Evolutionary conservation across 1,140 invertebrate genomes (phyloP), one percentile per base, ranked within the genome.

Genomic region (Nasonia vitripennis): DNA sequence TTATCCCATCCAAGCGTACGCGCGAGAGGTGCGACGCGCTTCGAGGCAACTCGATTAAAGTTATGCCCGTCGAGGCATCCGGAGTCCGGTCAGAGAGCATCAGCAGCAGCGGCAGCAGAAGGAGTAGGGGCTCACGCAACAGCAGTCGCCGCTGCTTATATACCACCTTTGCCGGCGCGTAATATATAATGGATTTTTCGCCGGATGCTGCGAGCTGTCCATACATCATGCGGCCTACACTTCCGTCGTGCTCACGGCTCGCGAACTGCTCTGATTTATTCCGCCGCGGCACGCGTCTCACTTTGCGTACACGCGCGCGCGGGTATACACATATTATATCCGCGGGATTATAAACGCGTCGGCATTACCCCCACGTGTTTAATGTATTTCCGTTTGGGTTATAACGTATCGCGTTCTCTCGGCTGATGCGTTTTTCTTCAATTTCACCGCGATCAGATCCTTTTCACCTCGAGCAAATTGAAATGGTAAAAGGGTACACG

Each of bases 131-230:
- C 11, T 4, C 87, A 86, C 41, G 41, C 41, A 10, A 7, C 41
- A 45, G 41, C 41, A 87, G 87, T 90, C 87, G 87, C 87, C 89
- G 89, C 71, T 87, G 88, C 88, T 62, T 62, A 62, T 55, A 55
- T 62, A 51, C 48, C 48, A 51, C 48, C 48, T 51, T 90, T 87
- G 87, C 88, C 89, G 89, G 7, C 87, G 88, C 88, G 88, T 89
- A 90, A 91, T 92, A 91, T 91, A 92, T 92, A 91, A 92, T 90
- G 88, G 89, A 92, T 91, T 92, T 92, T 92, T 91, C 87, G 89
- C 87, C 91, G 91, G 91, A 92, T 91, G 89, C 78, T 89, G 88
- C 87, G 88, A 89, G 88, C 88, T 89, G 90, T 90, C 88, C 91
- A 90, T 92, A 91, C 89, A 92, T 92, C 91, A 92, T 89, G 88